phyloP scores from a whole-genome alignment of 2,888 invertebrate species.

The Campoplex nolae region DNA sequence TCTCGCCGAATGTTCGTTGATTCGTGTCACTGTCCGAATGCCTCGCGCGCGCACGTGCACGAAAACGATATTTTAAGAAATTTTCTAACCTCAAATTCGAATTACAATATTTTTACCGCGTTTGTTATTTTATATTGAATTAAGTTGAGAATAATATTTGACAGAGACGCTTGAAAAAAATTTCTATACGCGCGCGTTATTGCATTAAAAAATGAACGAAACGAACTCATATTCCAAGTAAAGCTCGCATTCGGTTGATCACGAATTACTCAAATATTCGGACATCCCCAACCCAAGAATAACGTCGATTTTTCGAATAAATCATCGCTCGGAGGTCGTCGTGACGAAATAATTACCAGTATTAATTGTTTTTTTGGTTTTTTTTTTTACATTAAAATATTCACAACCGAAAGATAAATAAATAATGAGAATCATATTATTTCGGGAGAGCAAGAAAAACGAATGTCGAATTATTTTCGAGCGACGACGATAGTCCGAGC shows the following conservation, averaged over 20 bases:
- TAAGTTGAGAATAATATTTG: neutral
- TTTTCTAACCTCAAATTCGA: neutral
- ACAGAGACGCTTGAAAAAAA: neutral
- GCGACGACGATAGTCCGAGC: slow-evolving; percentile 19
- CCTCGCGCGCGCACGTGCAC: neutral
- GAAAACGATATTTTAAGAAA: neutral
- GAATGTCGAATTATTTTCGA: slow-evolving; percentile 13
- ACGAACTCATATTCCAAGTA: neutral
- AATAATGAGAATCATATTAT: neutral
- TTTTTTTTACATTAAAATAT: neutral
- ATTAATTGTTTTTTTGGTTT: neutral
- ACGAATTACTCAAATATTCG: slow-evolving; percentile 20
- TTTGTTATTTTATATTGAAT: neutral
- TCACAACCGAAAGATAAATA: neutral
- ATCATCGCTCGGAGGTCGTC: slow-evolving; percentile 10
- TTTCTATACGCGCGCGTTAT: slow-evolving; percentile 1
- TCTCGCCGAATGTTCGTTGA: neutral
- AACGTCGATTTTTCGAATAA: neutral
- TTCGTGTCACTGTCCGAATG: neutral
- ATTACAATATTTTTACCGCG: neutral
- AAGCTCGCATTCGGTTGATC: slow-evolving; percentile 3
- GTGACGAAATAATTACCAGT: slow-evolving; percentile 21
- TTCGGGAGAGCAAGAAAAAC: neutral
- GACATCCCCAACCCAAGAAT: neutral
- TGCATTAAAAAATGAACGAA: neutral